Conservation (phyloP, 2,797 vertebrate species). For the Alosa sapidissima region DNA sequence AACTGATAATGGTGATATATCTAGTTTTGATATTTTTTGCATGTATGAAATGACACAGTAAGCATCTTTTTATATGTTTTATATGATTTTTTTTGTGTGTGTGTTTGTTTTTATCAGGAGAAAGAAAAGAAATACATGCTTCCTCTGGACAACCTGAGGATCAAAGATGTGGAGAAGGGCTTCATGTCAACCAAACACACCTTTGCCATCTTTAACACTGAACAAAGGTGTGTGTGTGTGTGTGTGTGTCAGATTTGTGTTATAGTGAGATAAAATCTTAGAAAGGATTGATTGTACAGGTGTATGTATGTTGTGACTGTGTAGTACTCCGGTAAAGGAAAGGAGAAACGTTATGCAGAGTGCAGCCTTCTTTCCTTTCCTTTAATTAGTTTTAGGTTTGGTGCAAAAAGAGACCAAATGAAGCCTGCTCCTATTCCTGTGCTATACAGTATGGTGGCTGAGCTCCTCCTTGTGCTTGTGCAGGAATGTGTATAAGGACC, state of each 20-base stretch:
- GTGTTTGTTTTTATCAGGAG: conserved; percentile 72
- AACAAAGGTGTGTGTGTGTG: conserved; percentile 81
- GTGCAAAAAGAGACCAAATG: too few species aligned
- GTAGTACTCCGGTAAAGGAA: not conserved
- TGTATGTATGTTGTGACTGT: not conserved
- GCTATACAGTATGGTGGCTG: not conserved
- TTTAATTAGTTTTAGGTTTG: not conserved
- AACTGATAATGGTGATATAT: too few species aligned
- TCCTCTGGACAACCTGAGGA: conserved; percentile 95
- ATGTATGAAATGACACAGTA: too few species aligned
- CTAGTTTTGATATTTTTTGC: too few species aligned
- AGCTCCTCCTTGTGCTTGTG: not conserved
- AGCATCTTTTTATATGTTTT: too few species aligned
- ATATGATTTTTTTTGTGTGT: too few species aligned
- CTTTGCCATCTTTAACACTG: conserved; percentile 95
- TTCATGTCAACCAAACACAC: conserved; percentile 98
- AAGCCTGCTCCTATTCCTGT: too few species aligned
- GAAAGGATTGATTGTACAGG: not conserved
- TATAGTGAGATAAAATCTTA: not conserved
- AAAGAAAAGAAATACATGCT: conserved; percentile 99
- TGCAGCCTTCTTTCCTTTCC: too few species aligned
- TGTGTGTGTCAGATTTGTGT: not conserved
- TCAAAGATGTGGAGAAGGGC: conserved; percentile 92
- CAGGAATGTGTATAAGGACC: conserved; percentile 95
- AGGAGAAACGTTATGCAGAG: too few species aligned